Evolutionary conservation across 2,888 invertebrate genomes (phyloP).

Genomic region (Venusia cambrica): DNA sequence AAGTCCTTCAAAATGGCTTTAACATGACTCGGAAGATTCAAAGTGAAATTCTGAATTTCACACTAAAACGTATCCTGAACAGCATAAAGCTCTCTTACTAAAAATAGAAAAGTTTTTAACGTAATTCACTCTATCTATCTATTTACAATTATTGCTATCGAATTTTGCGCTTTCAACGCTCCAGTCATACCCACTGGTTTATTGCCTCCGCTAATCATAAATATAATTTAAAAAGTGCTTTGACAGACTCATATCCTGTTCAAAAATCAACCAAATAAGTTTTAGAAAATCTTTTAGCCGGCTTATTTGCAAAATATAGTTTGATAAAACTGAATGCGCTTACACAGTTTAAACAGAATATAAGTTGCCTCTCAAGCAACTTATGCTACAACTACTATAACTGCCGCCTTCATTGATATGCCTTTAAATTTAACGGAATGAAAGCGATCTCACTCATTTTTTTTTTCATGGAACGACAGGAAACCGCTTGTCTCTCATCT

Average conservation of each 20-base stretch:
- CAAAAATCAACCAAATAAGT: conserved; percentile 16
- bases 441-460: conserved; percentile 46
- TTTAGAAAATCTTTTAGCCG: neutral
- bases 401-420: conserved; percentile 63
- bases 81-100: conserved; percentile 79
- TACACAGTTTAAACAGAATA: conserved; percentile 47
- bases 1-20: conserved; percentile 45
- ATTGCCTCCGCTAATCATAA: conserved; percentile 64
- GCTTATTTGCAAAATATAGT: neutral
- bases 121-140: conserved; percentile 78
- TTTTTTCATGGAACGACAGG: conserved; percentile 32
- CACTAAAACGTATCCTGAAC: conserved; percentile 65
- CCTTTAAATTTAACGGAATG: conserved; percentile 64
- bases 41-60: conserved; percentile 76
- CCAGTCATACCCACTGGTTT: conserved; percentile 61
- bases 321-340: neutral
- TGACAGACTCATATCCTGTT: conserved; percentile 43
- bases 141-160: conserved; percentile 79
- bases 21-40: conserved; percentile 57
- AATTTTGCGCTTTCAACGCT: conserved; percentile 75
- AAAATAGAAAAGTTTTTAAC: conserved; percentile 73
- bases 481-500: too few species aligned
- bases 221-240: conserved; percentile 43
- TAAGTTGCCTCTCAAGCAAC: conserved; percentile 47
- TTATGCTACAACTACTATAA: conserved; percentile 49